Evolutionary conservation across 2,797 vertebrate species (phyloP).

Genomic region (Sebastes wilsoni): DNA sequence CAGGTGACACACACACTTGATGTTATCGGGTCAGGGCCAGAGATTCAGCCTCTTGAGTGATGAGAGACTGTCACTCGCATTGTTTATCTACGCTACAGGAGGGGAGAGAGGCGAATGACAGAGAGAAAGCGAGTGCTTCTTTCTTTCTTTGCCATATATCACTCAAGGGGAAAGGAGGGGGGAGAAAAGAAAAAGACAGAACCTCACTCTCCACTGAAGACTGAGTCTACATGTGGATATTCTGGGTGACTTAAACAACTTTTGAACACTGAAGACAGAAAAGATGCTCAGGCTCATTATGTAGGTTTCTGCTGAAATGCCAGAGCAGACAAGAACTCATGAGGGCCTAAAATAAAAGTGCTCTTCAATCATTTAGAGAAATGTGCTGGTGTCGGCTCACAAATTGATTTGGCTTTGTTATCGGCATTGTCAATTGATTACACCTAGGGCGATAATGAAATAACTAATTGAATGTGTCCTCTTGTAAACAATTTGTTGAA

Average conservation of each 20-base stretch:
- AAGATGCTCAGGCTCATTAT: neutral
- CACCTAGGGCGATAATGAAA: slow-evolving; percentile 78
- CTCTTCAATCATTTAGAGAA: slow-evolving; percentile 77
- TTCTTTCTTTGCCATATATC: slow-evolving; percentile 71
- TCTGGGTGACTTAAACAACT: slow-evolving; percentile 8
- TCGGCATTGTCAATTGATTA: slow-evolving; percentile 81
- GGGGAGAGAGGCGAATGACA: slow-evolving; percentile 49
- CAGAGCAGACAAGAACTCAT: slow-evolving; percentile 11
- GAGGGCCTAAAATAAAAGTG: slow-evolving; percentile 36
- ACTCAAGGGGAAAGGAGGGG: slow-evolving; percentile 45
- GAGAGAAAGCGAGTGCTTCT: slow-evolving; percentile 57
- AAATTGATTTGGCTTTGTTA: slow-evolving; percentile 80
- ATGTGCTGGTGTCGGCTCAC: slow-evolving; percentile 65
- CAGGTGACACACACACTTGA: slow-evolving; percentile 93
- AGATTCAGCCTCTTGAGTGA: slow-evolving; percentile 88
- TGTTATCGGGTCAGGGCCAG: slow-evolving; percentile 91
- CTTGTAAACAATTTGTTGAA: slow-evolving; percentile 81
- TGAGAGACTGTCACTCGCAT: slow-evolving; percentile 92
- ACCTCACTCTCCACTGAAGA: neutral
- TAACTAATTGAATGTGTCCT: slow-evolving; percentile 82
- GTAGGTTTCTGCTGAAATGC: slow-evolving; percentile 6
- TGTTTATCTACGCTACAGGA: slow-evolving; percentile 88
- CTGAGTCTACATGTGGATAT: slow-evolving; percentile 19
- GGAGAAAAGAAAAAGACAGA: slow-evolving; percentile 16
- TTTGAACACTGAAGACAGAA: slow-evolving; percentile 1